Evolutionary conservation across 2,888 invertebrate genomes (phyloP), one percentile per base, ranked within the genome.

Genomic region (Zygogramma bicolorata): DNA sequence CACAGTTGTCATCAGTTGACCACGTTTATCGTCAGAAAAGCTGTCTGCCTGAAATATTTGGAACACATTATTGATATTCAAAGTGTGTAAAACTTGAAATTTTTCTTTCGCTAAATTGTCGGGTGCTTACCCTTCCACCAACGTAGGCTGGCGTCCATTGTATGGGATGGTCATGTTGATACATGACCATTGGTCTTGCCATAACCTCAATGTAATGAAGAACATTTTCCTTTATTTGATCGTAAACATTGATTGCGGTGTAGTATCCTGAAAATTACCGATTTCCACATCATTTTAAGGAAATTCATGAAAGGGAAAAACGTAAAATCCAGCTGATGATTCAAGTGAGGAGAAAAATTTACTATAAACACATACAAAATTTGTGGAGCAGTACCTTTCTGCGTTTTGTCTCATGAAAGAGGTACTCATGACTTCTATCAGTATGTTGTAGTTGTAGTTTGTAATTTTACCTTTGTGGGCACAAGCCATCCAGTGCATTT

Each of bases 71-170:
- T n/a, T n/a, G n/a, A n/a, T n/a, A n/a, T n/a, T n/a, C n/a, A n/a
- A n/a, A n/a, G n/a, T n/a, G n/a, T n/a, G n/a, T n/a, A n/a, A n/a
- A n/a, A n/a, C n/a, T n/a, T n/a, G n/a, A n/a, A n/a, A n/a, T n/a
- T n/a, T n/a, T n/a, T n/a, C n/a, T n/a, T n/a, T n/a, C n/a, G n/a
- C n/a, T n/a, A n/a, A n/a, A n/a, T n/a, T n/a, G n/a, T n/a, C n/a
- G n/a, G n/a, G 60, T 34, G 67, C 89, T 89, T 84, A 95, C 95
- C 88, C 94, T 92, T 63, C 95, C 95, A 63, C 94, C 95, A 66
- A 95, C 89, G 86, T 95, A 98, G 4, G 95, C 96, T 0, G 97
- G 95, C 78, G 97, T 97, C 99, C 99, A 99, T 81, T 97, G 94
- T 58, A 96, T 94, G 0, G 97, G 96, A 87, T 97, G 96, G 80